Evolutionary conservation across 2,888 invertebrate genomes (phyloP).

Genomic region (Caenorhabditis afra): DNA sequence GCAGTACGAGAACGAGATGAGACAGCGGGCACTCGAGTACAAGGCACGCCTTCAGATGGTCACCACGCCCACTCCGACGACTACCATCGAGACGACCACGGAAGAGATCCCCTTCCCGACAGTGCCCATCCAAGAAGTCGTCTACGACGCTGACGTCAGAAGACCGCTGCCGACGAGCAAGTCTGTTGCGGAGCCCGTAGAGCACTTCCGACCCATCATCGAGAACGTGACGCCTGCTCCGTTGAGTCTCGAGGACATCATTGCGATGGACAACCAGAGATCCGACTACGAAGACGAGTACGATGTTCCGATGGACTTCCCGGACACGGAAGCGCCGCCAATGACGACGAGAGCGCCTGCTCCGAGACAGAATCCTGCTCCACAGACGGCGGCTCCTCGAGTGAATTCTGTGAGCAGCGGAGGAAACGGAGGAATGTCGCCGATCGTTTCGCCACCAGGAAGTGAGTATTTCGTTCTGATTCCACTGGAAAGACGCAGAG

Average conservation of each 20-base stretch:
- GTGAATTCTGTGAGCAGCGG: not conserved
- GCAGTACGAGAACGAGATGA: conserved; percentile 46
- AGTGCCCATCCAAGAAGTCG: conserved; percentile 32
- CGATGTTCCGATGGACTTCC: conserved; percentile 58
- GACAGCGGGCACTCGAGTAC: conserved; percentile 28
- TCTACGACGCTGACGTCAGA: conserved; percentile 38
- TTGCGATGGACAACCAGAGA: conserved; percentile 61
- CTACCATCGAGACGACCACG: conserved; percentile 30
- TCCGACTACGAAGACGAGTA: conserved; percentile 61
- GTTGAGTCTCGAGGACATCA: conserved; percentile 63
- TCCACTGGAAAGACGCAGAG: not conserved
- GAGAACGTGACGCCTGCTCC: conserved; percentile 58
- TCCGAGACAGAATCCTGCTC: not conserved
- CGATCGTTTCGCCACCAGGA: conserved; percentile 51
- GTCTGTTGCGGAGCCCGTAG: conserved; percentile 42
- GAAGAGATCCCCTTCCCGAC: conserved; percentile 35
- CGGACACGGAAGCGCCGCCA: conserved; percentile 53
- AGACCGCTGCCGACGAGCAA: conserved; percentile 29
- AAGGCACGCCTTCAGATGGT: conserved; percentile 22
- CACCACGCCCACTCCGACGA: conserved; percentile 37
- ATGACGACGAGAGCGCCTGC: conserved; percentile 19
- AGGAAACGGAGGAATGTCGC: conserved; percentile 30
- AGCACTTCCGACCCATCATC: conserved; percentile 53
- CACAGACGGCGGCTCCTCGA: not conserved
- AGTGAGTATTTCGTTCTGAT: conserved; percentile 13